Base-by-base conservation (phyloP, 1,140 invertebrate species). In the Nymphalis io region DNA sequence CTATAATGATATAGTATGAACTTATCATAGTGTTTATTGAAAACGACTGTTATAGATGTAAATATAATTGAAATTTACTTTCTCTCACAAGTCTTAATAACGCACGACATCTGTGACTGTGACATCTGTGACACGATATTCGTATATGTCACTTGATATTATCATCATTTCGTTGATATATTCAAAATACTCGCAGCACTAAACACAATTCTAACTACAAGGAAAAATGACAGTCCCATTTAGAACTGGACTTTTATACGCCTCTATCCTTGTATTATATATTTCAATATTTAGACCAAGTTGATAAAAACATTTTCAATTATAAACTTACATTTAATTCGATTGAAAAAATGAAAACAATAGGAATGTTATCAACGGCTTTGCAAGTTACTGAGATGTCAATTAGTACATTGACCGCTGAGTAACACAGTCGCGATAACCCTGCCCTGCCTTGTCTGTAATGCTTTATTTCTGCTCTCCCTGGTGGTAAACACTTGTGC, bases 401-500 rank as follows among this genome's bases (percentile, higher is more conserved):
- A 80, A 78, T 67, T 70, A 68, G 84, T 76, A 74, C 79, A 76
- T 78, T 84, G 83, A 85, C 84, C 82, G 78, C 69, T 78, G 76
- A 84, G 76, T 76, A 80, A 81, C n/a, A 66, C 59, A 76, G 72
- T 62, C 66, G 64, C 75, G 83, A 88, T 88, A 85, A 84, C 83
- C 80, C 75, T 68, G 73, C 83, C 80, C 75, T 68, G 73, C 79
- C 76, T 71, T 77, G 75, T 79, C 65, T 69, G 68, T 62, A 38
- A 57, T 75, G 78, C 76, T 85, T 89, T 89, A 89, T 89, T 85
- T 87, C 74, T 82, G 81, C 72, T 75, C 87, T 83, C 82, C 69
- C 79, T 82, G 85, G 80, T 83, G 84, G 85, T 82, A 84, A 87
- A 89, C 85, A 84, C 74, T 79, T 82, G 83, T 87, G 81, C 84